These are phyloP conservation scores for Agrotis segetum DNA, from an alignment of 2,888 invertebrate species.

Conservation along the genomic window DNA sequence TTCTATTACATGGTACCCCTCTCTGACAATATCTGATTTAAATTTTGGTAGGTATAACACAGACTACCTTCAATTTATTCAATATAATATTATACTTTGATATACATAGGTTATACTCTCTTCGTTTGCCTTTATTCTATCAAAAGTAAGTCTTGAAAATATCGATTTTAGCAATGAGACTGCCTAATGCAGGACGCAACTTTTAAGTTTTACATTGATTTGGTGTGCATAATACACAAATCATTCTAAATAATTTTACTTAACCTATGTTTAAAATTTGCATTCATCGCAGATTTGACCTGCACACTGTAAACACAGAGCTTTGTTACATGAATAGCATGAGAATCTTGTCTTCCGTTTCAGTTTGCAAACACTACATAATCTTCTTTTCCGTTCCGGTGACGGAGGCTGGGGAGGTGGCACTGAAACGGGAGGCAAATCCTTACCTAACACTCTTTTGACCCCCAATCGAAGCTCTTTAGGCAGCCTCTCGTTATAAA, in stretches of 20 bases:
- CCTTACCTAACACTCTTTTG: conserved; percentile 14
- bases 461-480: conserved; percentile 20
- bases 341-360: conserved; percentile 13
- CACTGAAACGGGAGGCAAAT: background rate
- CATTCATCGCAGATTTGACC: conserved; percentile 18
- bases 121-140: too few species aligned
- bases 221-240: too few species aligned
- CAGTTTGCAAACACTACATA: conserved; percentile 10
- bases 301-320: conserved; percentile 25
- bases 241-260: too few species aligned
- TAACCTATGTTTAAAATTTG: background rate
- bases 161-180: too few species aligned
- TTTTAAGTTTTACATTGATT: too few species aligned
- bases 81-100: too few species aligned
- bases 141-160: too few species aligned
- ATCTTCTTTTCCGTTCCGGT: background rate
- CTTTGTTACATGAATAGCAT: conserved; percentile 10
- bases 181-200: background rate
- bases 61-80: too few species aligned
- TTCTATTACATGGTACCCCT: too few species aligned
- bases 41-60: too few species aligned
- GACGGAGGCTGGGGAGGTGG: background rate
- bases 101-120: too few species aligned
- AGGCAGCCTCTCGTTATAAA: conserved; percentile 10
- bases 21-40: too few species aligned